Conservation (phyloP, 2,888 invertebrate species). For the Notodonta ziczac region DNA sequence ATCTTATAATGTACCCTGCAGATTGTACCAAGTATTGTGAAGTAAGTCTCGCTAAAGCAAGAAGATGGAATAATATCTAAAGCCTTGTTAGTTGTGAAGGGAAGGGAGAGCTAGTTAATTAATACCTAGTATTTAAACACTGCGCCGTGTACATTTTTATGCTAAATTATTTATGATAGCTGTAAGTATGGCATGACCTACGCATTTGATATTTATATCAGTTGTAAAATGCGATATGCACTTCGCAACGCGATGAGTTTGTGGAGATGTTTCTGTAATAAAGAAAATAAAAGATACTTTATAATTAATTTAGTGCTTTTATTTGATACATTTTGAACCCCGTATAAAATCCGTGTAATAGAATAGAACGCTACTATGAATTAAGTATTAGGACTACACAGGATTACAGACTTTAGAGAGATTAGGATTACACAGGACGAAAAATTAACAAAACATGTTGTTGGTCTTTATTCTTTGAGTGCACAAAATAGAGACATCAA, state of each 20-base stretch:
- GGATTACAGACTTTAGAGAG: no score
- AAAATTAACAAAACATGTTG: no score
- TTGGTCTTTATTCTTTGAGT: no score
- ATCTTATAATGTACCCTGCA: no score
- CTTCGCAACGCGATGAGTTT: constrained; percentile 48
- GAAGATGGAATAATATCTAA: constrained; percentile 27
- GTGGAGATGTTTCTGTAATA: constrained; percentile 64
- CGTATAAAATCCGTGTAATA: no score
- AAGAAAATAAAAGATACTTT: constrained; percentile 70
- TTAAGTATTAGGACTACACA: no score
- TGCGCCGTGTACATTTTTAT: constrained; percentile 67
- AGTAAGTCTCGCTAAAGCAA: constrained; percentile 1
- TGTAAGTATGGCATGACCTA: constrained; percentile 57
- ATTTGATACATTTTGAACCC: not conserved
- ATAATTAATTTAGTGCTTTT: constrained; percentile 26
- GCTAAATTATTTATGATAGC: constrained; percentile 79
- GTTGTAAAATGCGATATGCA: constrained; percentile 52
- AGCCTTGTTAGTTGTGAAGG: constrained; percentile 43
- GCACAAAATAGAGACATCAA: no score
- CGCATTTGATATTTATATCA: constrained; percentile 50
- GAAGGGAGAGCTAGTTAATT: constrained; percentile 37
- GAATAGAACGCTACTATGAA: no score
- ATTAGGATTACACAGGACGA: no score
- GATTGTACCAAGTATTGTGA: not conserved
- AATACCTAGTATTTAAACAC: constrained; percentile 43